Percentiles rank a stretch among this genome's conserved stretches.
phyloP scores from a whole-genome alignment of 2,888 invertebrate genomes.

The Sphinx pinastri region DNA sequence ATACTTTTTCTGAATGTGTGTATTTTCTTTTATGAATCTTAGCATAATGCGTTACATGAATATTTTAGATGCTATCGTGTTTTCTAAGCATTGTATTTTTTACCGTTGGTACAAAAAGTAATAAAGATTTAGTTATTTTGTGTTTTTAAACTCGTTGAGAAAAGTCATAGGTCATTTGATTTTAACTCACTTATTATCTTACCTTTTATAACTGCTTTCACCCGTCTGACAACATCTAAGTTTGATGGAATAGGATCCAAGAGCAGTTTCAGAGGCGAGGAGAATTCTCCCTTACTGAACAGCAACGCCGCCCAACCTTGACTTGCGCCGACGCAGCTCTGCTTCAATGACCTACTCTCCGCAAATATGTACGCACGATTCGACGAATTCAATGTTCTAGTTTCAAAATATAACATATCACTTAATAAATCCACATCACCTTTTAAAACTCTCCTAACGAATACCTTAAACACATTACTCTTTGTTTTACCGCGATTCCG shows the following conservation, averaged over 20 bases:
- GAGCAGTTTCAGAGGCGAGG: conserved; percentile 66
- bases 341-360: conserved; percentile 61
- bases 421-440: conserved; percentile 73
- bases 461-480: conserved; percentile 74
- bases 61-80: background rate
- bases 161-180: background rate
- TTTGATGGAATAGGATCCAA: conserved; percentile 75
- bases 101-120: background rate
- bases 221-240: conserved; percentile 69
- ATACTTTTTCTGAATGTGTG: conserved; percentile 23
- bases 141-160: no score
- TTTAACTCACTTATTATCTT: conserved; percentile 33
- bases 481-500: conserved; percentile 62
- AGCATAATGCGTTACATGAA: conserved; percentile 18
- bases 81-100: background rate
- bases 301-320: conserved; percentile 69
- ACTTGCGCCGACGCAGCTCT: conserved; percentile 49
- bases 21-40: conserved; percentile 29
- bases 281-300: conserved; percentile 60
- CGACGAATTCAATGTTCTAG: conserved; percentile 71
- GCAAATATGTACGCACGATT: conserved; percentile 70
- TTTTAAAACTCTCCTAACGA: conserved; percentile 74
- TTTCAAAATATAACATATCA: conserved; percentile 75
- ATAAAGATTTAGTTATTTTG: background rate
- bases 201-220: conserved; percentile 80